Evolutionary conservation across 2,888 invertebrate species (phyloP).

Genomic region (Rhagonycha fulva): DNA sequence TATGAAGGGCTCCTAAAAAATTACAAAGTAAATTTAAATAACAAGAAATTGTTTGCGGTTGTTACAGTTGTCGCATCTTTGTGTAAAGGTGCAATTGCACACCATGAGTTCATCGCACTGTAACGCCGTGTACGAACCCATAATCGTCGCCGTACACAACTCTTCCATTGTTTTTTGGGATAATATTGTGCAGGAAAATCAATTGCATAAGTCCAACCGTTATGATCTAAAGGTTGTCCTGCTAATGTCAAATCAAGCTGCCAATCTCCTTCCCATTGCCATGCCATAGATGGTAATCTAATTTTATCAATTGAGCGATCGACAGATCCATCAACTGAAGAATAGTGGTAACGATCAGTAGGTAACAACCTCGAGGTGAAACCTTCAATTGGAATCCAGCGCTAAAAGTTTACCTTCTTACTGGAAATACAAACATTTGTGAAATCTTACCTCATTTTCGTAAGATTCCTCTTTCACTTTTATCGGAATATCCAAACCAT

Average conservation of each 20-base stretch:
- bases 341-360: conserved; percentile 86
- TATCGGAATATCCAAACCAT: conserved; percentile 88
- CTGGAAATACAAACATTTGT: conserved; percentile 6
- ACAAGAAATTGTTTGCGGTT: not conserved
- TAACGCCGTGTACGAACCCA: conserved; percentile 89
- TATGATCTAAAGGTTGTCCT: conserved; percentile 85
- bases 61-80: conserved; percentile 80
- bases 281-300: conserved; percentile 88
- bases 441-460: conserved; percentile 76
- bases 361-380: conserved; percentile 83
- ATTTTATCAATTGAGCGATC: conserved; percentile 82
- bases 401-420: conserved; percentile 52
- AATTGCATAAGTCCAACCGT: conserved; percentile 93
- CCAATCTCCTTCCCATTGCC: conserved; percentile 98
- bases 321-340: conserved; percentile 79
- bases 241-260: conserved; percentile 81
- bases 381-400: conserved; percentile 90
- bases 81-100: conserved; percentile 85
- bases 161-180: conserved; percentile 84
- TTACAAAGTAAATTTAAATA: not conserved
- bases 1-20: conserved; percentile 81
- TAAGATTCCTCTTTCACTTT: conserved; percentile 87
- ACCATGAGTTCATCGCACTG: conserved; percentile 90
- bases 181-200: conserved; percentile 87
- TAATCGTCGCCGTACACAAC: conserved; percentile 85